Percentiles rank a stretch among this genome's conserved stretches.
phyloP scores from a whole-genome alignment of 2,113 vertebrate genomes.

The Catharus bicknelli region DNA sequence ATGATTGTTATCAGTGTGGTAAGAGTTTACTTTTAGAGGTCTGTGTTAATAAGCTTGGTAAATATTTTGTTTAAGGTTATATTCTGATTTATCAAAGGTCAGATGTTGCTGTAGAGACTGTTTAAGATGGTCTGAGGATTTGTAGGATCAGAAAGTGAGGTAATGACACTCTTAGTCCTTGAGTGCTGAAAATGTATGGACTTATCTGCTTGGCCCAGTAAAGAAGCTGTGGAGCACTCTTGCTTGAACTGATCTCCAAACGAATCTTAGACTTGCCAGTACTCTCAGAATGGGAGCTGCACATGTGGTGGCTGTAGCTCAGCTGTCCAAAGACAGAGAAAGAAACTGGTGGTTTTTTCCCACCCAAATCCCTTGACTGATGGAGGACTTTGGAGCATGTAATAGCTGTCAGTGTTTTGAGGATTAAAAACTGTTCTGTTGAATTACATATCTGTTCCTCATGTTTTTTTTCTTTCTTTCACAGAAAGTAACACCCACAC shows the following conservation, averaged over 20 bases:
- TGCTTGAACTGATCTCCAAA: background rate
- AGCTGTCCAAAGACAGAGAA: background rate
- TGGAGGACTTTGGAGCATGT: background rate
- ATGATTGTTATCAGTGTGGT: background rate
- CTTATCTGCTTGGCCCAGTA: background rate
- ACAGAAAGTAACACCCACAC: constrained; percentile 30
- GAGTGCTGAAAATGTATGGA: background rate
- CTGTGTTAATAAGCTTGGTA: background rate
- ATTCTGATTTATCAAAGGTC: background rate
- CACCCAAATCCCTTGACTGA: background rate
- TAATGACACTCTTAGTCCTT: background rate
- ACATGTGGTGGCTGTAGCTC: background rate
- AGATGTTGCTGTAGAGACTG: background rate
- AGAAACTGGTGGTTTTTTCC: background rate
- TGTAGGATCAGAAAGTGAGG: background rate
- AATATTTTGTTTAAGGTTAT: constrained; percentile 34
- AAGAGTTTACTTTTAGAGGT: background rate
- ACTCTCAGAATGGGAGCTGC: background rate
- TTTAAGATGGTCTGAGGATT: background rate
- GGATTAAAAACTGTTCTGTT: background rate
- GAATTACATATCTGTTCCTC: constrained; percentile 3
- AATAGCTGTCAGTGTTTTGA: constrained; percentile 18
- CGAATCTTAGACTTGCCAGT: background rate
- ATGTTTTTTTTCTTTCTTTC: constrained; percentile 27
- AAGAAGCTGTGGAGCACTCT: background rate